A percentile compares a stretch with the other conserved stretches of the same genome.
Conservation (phyloP, 2,797 vertebrate species). For the Oophaga sylvatica region DNA sequence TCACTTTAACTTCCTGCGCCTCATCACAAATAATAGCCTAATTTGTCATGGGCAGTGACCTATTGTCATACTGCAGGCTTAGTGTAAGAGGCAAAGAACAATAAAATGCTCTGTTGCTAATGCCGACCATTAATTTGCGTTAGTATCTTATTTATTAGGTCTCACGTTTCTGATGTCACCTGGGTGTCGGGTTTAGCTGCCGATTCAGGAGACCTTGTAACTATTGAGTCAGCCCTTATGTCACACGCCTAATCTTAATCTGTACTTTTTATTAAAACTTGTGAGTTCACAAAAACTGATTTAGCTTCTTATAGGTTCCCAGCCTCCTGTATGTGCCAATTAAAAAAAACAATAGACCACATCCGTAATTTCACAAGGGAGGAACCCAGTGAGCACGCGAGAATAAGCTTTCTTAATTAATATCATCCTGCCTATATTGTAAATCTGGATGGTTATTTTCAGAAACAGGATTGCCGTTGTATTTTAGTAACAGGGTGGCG, state of each 20-base stretch:
- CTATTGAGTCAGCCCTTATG: conserved; percentile 30
- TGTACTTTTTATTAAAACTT: background rate
- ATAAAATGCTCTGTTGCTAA: conserved; percentile 30
- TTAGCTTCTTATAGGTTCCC: conserved; percentile 14
- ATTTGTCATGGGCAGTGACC: conserved; percentile 42
- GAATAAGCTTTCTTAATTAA: background rate
- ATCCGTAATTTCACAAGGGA: conserved; percentile 36
- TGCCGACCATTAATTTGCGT: conserved; percentile 30
- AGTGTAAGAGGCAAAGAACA: conserved; percentile 6
- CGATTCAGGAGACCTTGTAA: conserved; percentile 26
- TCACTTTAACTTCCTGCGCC: conserved; percentile 11
- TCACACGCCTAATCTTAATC: background rate
- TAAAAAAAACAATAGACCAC: conserved; percentile 20
- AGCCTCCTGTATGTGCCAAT: background rate
- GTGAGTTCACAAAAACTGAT: background rate
- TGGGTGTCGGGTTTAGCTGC: conserved; percentile 27
- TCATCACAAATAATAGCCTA: conserved; percentile 39
- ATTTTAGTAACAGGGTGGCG: background rate
- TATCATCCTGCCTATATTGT: background rate
- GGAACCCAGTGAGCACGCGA: background rate
- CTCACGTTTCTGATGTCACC: conserved; percentile 39
- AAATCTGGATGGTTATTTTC: conserved; percentile 21
- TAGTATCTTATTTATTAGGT: conserved; percentile 9
- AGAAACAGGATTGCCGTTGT: background rate
- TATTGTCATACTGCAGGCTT: conserved; percentile 31